Conservation (phyloP, 1,140 invertebrate genomes). For the Drosophila cardini region DNA sequence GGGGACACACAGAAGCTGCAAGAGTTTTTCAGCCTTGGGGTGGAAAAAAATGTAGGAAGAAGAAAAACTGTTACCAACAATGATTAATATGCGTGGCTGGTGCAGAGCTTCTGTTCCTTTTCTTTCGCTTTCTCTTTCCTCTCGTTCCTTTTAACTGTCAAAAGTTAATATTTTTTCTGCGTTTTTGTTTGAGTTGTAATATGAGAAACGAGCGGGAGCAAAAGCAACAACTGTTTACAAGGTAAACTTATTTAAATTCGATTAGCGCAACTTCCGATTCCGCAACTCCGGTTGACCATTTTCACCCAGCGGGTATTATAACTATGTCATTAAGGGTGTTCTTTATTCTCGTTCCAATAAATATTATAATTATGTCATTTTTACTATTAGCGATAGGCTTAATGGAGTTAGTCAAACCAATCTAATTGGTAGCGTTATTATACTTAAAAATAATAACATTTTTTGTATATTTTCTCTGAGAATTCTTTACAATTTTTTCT, state of each 20-base stretch:
- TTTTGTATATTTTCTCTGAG: too few species aligned
- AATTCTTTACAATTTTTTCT: too few species aligned
- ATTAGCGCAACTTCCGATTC: conserved; percentile 77
- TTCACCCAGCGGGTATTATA: conserved; percentile 5
- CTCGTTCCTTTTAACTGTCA: conserved; percentile 42
- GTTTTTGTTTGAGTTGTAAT: conserved; percentile 43
- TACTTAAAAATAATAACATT: too few species aligned
- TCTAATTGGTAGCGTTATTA: too few species aligned
- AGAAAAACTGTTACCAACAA: conserved; percentile 33
- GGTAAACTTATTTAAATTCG: conserved; percentile 83
- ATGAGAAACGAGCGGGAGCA: conserved; percentile 17
- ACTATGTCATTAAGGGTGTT: conserved; percentile 4
- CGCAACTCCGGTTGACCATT: conserved; percentile 45
- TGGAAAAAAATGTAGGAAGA: conserved; percentile 8
- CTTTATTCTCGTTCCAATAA: not conserved
- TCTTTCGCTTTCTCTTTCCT: not conserved
- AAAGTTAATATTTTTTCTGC: conserved; percentile 75
- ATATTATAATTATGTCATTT: too few species aligned
- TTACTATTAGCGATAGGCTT: too few species aligned
- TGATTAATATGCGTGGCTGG: conserved; percentile 75
- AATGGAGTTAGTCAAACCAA: too few species aligned
- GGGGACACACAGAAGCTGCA: conserved; percentile 42
- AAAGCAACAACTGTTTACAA: conserved; percentile 67
- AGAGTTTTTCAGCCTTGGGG: conserved; percentile 57
- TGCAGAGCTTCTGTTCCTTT: conserved; percentile 23